Evolutionary conservation across 2,113 vertebrate genomes (phyloP).

Genomic region (Scomber colias): DNA sequence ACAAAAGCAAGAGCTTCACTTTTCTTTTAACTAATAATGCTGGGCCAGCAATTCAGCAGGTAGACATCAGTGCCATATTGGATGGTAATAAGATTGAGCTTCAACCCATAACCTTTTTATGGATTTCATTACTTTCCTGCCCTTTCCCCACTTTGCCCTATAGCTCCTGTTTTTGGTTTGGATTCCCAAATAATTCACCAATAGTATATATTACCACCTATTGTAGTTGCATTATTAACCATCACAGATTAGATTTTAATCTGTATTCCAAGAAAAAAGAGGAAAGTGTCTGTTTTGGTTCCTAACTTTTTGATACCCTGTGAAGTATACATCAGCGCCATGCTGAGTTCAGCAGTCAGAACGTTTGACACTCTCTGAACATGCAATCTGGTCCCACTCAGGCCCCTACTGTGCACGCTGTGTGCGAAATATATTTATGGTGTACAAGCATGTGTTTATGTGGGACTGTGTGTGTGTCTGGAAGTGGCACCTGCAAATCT

Average conservation of each 20-base stretch:
- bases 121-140: constrained; percentile 53
- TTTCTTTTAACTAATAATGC: constrained; percentile 54
- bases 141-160: constrained; percentile 13
- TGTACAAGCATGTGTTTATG: constrained; percentile 20
- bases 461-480: background rate
- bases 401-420: constrained; percentile 46
- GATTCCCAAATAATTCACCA: constrained; percentile 15
- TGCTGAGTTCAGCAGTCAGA: constrained; percentile 59
- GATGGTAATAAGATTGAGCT: constrained; percentile 50
- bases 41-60: constrained; percentile 48
- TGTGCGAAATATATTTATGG: constrained; percentile 18
- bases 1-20: constrained; percentile 9
- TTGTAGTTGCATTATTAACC: constrained; percentile 35
- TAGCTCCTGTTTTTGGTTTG: constrained; percentile 13
- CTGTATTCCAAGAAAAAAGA: background rate
- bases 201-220: background rate
- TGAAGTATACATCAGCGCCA: constrained; percentile 54
- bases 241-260: constrained; percentile 23
- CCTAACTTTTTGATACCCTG: constrained; percentile 45
- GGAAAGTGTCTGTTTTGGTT: constrained; percentile 16
- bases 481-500: background rate
- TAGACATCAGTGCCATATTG: constrained; percentile 43
- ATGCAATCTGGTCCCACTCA: constrained; percentile 57
- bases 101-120: constrained; percentile 57
- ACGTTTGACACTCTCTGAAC: constrained; percentile 53